Base-by-base conservation (phyloP, 2,113 vertebrate species). In the Microtus pennsylvanicus region DNA sequence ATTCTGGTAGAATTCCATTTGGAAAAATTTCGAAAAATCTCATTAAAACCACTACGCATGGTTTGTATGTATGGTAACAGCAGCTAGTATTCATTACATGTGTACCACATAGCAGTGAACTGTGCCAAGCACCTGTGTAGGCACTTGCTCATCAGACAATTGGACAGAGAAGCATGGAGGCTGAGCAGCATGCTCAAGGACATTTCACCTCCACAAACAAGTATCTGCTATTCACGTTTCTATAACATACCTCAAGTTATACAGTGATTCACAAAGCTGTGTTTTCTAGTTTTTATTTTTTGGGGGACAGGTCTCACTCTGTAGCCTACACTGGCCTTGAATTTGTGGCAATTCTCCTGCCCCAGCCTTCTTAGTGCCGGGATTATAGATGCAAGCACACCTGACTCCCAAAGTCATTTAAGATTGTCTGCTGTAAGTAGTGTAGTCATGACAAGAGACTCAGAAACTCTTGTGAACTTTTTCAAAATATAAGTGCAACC, bases 1-100 rank as follows among this genome's bases (percentile, higher is more conserved):
- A 80, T 82, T 93, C 90, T 63, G 22, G 45, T 90, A 96, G 88
- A 96, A 97, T 95, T 85, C 69, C 70, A 92, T 96, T 97, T 97
- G 87, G 52, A 58, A 96, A 93, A 35, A 78, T 87, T 75, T 76
- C 52, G 74, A 89, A 90, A 94, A 94, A 87, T 65, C 38, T 94
- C 65, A 85, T 72, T n/a, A 93, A 90, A 94, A 65, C 35, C 74
- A 83, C 13, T 69, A 1, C 3, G 12, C 24, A 13, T 58, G 35
- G 58, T 58, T 21, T 58, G 58, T 47, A 22, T 50, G 7, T n/a
- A 21, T 26, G 42, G 82, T 72, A 45, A 70, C 0, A 88, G 61
- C 45, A 94, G 30, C 67, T 86, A 91, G 24, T 17, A 80, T 69
- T 69, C 86, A 95, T 0, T 92, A 61, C 93, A 45, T 77, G 65